phyloP scores from a whole-genome alignment of 2,888 invertebrate genomes.

The Macropis europaea region DNA sequence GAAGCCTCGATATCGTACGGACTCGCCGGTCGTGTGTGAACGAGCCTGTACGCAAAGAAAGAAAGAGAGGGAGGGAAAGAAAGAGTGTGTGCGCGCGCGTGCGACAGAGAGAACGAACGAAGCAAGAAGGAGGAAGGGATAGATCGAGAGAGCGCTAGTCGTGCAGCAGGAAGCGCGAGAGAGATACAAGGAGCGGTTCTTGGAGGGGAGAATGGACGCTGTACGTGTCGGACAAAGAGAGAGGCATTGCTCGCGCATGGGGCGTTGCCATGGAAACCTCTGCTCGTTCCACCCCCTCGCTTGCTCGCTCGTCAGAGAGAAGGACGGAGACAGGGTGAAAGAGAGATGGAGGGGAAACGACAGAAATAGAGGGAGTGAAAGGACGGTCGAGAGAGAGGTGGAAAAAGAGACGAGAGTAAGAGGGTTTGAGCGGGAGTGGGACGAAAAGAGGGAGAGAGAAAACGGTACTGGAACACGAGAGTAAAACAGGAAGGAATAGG shows the following conservation, averaged over 20 bases:
- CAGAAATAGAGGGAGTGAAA: conserved; percentile 47
- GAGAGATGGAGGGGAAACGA: conserved; percentile 27
- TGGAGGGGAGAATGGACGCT: conserved; percentile 46
- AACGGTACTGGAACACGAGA: conserved; percentile 50
- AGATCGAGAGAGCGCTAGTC: background rate
- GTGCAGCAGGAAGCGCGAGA: background rate
- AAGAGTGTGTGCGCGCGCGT: conserved; percentile 29
- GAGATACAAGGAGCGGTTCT: background rate
- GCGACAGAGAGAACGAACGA: conserved; percentile 26
- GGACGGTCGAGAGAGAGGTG: conserved; percentile 22
- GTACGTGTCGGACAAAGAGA: conserved; percentile 63
- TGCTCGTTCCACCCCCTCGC: conserved; percentile 68
- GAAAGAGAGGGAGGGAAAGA: background rate
- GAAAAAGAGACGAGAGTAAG: conserved; percentile 26
- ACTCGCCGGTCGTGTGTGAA: conserved; percentile 54
- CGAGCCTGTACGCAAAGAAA: conserved; percentile 57
- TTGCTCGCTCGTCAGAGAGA: conserved; percentile 53
- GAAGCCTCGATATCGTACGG: conserved; percentile 50
- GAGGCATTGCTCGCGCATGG: conserved; percentile 72
- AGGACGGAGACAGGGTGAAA: conserved; percentile 46
- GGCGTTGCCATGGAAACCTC: conserved; percentile 79
- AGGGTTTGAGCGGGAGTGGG: conserved; percentile 11
- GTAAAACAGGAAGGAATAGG: conserved; percentile 49
- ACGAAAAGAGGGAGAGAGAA: conserved; percentile 49
- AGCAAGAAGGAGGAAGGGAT: conserved; percentile 9